Percentiles rank a stretch among this genome's conserved stretches.
Conservation (phyloP, 2,888 invertebrate species). For the Polietes domitor region DNA sequence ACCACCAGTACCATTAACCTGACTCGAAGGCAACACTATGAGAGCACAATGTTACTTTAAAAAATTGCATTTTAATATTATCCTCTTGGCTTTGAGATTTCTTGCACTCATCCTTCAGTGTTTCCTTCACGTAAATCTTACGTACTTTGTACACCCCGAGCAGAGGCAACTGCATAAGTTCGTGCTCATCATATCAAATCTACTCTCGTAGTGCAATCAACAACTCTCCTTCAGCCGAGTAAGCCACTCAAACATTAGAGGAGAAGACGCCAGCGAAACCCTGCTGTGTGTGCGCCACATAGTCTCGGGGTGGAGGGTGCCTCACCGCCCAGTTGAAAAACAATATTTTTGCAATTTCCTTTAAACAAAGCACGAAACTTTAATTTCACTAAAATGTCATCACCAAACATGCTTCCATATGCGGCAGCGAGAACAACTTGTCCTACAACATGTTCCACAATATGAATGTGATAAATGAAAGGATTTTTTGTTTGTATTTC, state of each 20-base stretch:
- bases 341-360: constrained; percentile 64
- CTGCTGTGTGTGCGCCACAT: not conserved
- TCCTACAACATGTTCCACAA: not conserved
- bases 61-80: constrained; percentile 59
- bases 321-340: constrained; percentile 26
- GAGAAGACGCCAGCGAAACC: not conserved
- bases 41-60: constrained; percentile 1
- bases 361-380: constrained; percentile 49
- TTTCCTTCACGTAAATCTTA: not conserved
- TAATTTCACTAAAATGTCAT: constrained; percentile 60
- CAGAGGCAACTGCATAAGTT: constrained; percentile 20
- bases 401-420: constrained; percentile 56
- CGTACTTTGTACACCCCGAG: not conserved
- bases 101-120: not conserved
- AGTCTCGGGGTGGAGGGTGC: not conserved
- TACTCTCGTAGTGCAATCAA: constrained; percentile 14
- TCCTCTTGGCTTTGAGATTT: constrained; percentile 28
- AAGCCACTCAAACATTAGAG: constrained; percentile 19
- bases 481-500: constrained; percentile 8
- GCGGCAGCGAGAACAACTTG: not conserved
- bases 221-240: constrained; percentile 14
- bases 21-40: no score
- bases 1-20: no score
- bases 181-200: constrained; percentile 58
- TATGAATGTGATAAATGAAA: constrained; percentile 27